Percentiles rank a stretch among this genome's conserved stretches.
Conservation (phyloP, 2,113 vertebrate species). For the Hypocryptadius cinnamomeus region DNA sequence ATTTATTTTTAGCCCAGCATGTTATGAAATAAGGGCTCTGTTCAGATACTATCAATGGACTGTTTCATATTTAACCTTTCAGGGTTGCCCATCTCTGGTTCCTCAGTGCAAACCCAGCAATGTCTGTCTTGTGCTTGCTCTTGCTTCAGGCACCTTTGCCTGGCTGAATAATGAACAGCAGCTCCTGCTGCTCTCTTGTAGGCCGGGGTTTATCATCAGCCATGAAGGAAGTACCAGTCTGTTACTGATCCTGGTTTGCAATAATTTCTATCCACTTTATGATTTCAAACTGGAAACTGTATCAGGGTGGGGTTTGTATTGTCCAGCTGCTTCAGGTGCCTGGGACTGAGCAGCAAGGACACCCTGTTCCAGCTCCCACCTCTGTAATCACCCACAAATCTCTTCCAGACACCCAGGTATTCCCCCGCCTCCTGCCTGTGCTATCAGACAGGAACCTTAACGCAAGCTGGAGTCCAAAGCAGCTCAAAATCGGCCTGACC, state of each 20-base stretch:
- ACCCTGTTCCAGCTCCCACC: not conserved
- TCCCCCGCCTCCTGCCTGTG: no score
- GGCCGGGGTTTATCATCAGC: not conserved
- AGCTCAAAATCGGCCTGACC: not conserved
- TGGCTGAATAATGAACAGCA: not conserved
- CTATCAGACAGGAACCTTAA: not conserved
- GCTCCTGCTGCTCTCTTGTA: not conserved
- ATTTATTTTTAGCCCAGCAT: not conserved
- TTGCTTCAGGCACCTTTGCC: not conserved
- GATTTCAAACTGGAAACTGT: not conserved
- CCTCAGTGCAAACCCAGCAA: not conserved
- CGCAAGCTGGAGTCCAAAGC: not conserved
- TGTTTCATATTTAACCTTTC: not conserved
- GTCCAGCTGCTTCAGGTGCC: not conserved
- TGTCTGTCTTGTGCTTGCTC: not conserved
- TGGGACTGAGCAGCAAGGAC: not conserved
- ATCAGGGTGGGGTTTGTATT: fast-evolving
- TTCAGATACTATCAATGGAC: not conserved
- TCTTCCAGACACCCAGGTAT: not conserved
- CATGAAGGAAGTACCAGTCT: not conserved
- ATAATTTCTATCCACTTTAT: not conserved
- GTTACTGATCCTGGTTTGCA: not conserved
- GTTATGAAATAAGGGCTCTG: not conserved
- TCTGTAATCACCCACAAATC: not conserved
- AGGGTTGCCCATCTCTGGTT: not conserved